Evolutionary conservation across 2,888 invertebrate species (phyloP), one percentile per base, ranked within the genome.

Genomic region (Gandaritis pyraliata): DNA sequence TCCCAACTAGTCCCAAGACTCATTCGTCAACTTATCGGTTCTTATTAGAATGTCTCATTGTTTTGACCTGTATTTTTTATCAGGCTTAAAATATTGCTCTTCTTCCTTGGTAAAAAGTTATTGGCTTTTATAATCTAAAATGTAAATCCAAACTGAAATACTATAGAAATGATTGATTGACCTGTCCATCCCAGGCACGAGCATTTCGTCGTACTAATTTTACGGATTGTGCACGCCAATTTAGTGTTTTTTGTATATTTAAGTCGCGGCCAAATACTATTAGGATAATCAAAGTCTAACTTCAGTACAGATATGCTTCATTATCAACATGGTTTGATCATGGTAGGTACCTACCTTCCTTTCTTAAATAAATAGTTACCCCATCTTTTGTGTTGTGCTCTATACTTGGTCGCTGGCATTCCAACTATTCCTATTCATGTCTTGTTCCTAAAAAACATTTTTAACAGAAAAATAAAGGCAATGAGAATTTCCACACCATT

Each of bases 161-260:
- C n/a, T n/a, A n/a, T 64, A 52, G 52, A 49, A 56, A 48, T 58
- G 64, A 62, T 64, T 45, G 62, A 58, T 61, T 57, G 50, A 63
- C 45, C 47, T 45, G 48, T 59, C 46, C 45, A 45, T 51, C 63
- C 16, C 51, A 47, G 55, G 50, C 39, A 48, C 61, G 16, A 46
- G 46, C 70, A 70, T 71, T 70, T 70, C 65, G 71, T 72, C 62
- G 51, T 58, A 69, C 68, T 72, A 66, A 82, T 80, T 83, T 81
- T 77, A 79, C 77, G 83, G 72, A 55, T 64, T 62, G 64, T 71
- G 79, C 71, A 59, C 72, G 61, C 69, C 57, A 69, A 69, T 66
- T 64, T 38, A 43, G 51, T 49, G 50, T 66, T 70, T 58, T 65
- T 36, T 51, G 56, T 65, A 41, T 54, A 55, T 60, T 53, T 43